Evolutionary conservation across 53 echinoderm and acorn worm genomes (phyloP), one percentile per base, ranked within the genome.

Genomic region (Temnopleurus reevesii): DNA sequence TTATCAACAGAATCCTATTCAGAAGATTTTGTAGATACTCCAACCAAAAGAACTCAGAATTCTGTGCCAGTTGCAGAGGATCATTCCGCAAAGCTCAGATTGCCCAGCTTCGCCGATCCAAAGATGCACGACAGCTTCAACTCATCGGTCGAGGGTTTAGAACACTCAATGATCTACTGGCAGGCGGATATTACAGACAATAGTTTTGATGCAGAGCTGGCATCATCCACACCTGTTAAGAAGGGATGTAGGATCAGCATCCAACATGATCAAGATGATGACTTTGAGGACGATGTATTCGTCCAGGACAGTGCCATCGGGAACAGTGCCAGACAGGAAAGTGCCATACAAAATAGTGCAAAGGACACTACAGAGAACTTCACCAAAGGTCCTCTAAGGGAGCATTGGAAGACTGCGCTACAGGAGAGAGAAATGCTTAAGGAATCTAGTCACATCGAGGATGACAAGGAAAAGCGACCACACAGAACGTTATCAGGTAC

Each of bases 81-180:
- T 59, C n/a, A n/a, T n/a, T 13, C 59, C 7, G 18, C 54, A 30
- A 44, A 51, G 51, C 86, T 85, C n/a, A 60, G 60, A 28, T 24
- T 59, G 45, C 61, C 86, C 44, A 51, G 51, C 24, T 31, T 64
- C 24, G 35, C 23, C 8, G 88, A 66, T 35, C 6, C 33, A 5
- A n/a, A 31, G 41, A 60, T 43, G 46, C 88, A 87, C 2, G 88
- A 87, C 65, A 66, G 88, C 53, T 87, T 87, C 71, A 87, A 87
- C 35, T 64, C 88, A 5, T 87, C 88, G 3, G 8, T 87, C 0
- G 88, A 87, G 17, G 46, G 45, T 19, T 10, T 34, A 9, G 88
- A 87, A 31, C 65, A 51, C 18, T 87, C 88, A 24, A 53, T 64
- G 34, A 66, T 87, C 46, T 87, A 87, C 71, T 87, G 88, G 88